Evolutionary conservation across 1,140 invertebrate species (phyloP).

Genomic region (Xylocopa sonorina): DNA sequence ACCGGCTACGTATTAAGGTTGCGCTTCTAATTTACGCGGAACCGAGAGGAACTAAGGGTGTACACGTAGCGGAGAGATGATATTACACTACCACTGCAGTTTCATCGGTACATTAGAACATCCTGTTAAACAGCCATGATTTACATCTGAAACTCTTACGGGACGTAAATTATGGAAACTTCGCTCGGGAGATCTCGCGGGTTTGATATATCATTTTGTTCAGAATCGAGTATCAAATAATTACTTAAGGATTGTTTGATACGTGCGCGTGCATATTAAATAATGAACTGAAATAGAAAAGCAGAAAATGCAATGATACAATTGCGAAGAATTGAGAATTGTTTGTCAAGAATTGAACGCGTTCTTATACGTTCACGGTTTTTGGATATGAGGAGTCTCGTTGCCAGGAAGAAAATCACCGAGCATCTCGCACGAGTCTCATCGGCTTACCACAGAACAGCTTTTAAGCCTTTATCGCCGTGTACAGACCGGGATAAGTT

Average conservation of each 20-base stretch:
- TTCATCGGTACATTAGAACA: background rate
- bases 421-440: background rate
- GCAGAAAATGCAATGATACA: too few relatives aligned
- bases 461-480: slow-evolving; percentile 9
- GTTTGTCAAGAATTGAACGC: too few relatives aligned
- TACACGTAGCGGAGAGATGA: background rate
- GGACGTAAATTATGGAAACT: too few relatives aligned
- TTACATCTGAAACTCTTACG: too few relatives aligned
- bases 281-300: too few relatives aligned
- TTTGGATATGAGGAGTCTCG: too few relatives aligned
- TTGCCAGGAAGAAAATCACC: background rate
- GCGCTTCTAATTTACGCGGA: background rate
- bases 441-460: background rate
- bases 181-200: too few relatives aligned
- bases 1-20: background rate
- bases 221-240: too few relatives aligned
- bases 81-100: background rate
- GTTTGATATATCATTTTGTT: background rate
- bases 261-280: too few relatives aligned
- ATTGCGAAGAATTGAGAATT: too few relatives aligned
- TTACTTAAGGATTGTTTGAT: too few relatives aligned
- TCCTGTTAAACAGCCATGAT: background rate
- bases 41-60: background rate
- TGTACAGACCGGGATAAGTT: background rate
- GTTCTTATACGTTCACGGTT: too few relatives aligned